Evolutionary conservation across 2,797 vertebrate species (phyloP), one percentile per base, ranked within the genome.

Genomic region (Menidia menidia): DNA sequence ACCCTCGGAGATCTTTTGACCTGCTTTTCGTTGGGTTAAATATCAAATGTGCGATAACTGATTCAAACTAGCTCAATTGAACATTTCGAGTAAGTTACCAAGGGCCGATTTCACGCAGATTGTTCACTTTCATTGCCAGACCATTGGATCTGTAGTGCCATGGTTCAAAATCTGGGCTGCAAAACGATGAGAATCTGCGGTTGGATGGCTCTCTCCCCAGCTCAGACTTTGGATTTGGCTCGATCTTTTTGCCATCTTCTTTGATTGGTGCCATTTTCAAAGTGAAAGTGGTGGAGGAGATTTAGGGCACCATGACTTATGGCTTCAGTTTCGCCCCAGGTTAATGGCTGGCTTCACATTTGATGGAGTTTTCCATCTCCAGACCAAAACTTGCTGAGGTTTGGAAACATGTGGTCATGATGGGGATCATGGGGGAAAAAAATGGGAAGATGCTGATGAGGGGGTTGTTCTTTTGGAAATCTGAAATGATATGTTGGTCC

Each of bases 21-120:
- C 42, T 54, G 18, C 33, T 64, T n/a, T 42, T 35, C 32, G 35
- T 53, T 25, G 47, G 61, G 71, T 79, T 52, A 32, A 30, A 41
- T 19, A 10, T 56, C 7, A 56, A 75, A 75, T 69, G 58, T 50
- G 69, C 54, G 71, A 70, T 75, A 51, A 61, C 30, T 31, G 5
- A 68, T 82, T 73, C 45, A 14, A 80, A 80, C 64, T 61, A 39
- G 31, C 48, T 32, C 11, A 30, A 25, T 39, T 33, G 43, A 59
- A 42, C 59, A 32, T 30, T 15, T 31, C 13, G 32, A 53, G 51
- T 32, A 15, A 15, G 51, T 3, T 15, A 15, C 4, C 19, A 10
- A 16, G 60, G 35, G 54, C 19, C 58, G 48, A 33, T 3, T 60
- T 52, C 19, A 70, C 61, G 63, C 71, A 68, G 8, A 4, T 71